A percentile compares a stretch with the other conserved stretches of the same genome.
Evolutionary conservation across 2,888 invertebrate genomes (phyloP).

Genomic region (Idaea straminata): DNA sequence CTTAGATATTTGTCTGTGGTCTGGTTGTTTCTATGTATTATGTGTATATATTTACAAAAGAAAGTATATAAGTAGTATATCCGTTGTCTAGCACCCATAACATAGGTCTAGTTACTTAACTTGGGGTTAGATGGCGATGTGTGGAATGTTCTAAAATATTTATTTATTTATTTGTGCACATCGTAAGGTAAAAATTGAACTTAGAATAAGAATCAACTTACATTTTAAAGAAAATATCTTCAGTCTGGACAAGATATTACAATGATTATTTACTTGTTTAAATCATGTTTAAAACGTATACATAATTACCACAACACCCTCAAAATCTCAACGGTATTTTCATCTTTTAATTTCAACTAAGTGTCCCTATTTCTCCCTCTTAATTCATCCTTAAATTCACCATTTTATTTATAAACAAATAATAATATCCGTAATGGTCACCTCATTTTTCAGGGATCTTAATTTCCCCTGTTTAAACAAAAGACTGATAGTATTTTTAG

Average conservation of each 20-base stretch:
- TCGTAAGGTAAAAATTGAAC: background rate
- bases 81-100: too few relatives aligned
- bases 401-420: conserved; percentile 65
- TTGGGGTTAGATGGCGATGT: too few relatives aligned
- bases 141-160: too few relatives aligned
- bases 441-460: conserved; percentile 66
- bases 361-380: conserved; percentile 34
- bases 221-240: background rate
- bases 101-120: too few relatives aligned
- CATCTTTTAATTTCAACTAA: conserved; percentile 36
- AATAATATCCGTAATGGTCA: conserved; percentile 67
- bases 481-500: conserved; percentile 74
- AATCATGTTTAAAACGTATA: background rate
- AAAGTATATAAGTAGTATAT: too few relatives aligned
- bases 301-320: background rate
- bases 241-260: background rate
- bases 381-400: conserved; percentile 43
- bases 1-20: too few relatives aligned
- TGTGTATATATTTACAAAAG: too few relatives aligned
- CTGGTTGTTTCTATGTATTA: too few relatives aligned
- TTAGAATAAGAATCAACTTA: background rate
- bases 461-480: conserved; percentile 66
- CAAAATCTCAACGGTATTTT: background rate
- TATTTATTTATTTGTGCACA: too few relatives aligned
- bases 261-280: background rate